A percentile compares a stretch with the other conserved stretches of the same genome.
phyloP scores from a whole-genome alignment of 2,888 invertebrate species.

The Synanthedon formicaeformis region DNA sequence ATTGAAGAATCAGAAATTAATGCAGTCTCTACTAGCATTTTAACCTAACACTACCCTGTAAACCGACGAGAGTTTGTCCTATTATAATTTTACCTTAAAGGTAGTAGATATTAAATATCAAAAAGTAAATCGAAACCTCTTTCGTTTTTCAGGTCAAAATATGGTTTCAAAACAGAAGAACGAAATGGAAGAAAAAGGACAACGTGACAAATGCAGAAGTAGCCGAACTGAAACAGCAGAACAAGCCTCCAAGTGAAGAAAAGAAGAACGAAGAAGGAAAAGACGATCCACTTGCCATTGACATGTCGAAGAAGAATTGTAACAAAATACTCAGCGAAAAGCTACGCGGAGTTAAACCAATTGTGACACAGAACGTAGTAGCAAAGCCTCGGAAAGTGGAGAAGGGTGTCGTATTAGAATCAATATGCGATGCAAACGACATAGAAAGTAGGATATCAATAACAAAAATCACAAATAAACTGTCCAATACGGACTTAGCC shows the following conservation, averaged over 20 bases:
- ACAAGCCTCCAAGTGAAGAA: slow-evolving; percentile 39
- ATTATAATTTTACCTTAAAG: too few species aligned
- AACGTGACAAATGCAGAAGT: slow-evolving; percentile 91
- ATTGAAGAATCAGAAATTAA: too few species aligned
- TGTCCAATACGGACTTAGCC: slow-evolving; percentile 48
- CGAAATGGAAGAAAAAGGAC: slow-evolving; percentile 89
- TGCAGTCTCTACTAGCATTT: neutral
- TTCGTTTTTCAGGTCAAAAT: slow-evolving; percentile 83
- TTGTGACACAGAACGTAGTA: slow-evolving; percentile 21
- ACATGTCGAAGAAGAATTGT: slow-evolving; percentile 57
- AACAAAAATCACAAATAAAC: slow-evolving; percentile 62
- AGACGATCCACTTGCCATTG: slow-evolving; percentile 51
- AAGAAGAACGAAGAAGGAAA: slow-evolving; percentile 34
- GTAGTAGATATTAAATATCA: neutral
- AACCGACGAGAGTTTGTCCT: too few species aligned
- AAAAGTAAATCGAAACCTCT: slow-evolving; percentile 1
- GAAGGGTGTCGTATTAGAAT: slow-evolving; percentile 46
- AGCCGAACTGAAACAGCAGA: slow-evolving; percentile 80
- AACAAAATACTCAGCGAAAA: slow-evolving; percentile 55
- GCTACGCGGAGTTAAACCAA: slow-evolving; percentile 37
- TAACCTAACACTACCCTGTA: neutral
- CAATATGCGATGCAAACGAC: slow-evolving; percentile 51
- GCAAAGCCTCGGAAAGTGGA: slow-evolving; percentile 49
- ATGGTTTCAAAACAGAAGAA: slow-evolving; percentile 87
- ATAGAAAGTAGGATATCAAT: slow-evolving; percentile 66